phyloP scores from a whole-genome alignment of 1,140 invertebrate genomes.

The Archegozetes longisetosus region DNA sequence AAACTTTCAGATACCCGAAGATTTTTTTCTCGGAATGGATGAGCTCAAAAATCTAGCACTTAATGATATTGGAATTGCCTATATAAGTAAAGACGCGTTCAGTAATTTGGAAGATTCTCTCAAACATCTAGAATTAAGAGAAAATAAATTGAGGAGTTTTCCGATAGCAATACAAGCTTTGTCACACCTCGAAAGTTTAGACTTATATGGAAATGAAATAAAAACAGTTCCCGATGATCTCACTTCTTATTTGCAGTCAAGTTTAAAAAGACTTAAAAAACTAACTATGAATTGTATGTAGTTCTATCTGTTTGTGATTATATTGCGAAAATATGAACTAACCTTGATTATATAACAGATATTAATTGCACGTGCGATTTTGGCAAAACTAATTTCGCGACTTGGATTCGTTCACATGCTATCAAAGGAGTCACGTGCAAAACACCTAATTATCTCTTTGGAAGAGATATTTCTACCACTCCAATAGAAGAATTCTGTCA shows the following conservation, averaged over 20 bases:
- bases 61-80: constrained; percentile 13
- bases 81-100: constrained; percentile 12
- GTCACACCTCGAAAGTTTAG: constrained; percentile 15
- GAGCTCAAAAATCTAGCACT: constrained; percentile 9
- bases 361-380: constrained; percentile 17
- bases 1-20: constrained; percentile 1
- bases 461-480: constrained; percentile 12
- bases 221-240: constrained; percentile 7
- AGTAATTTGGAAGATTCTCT: constrained; percentile 16
- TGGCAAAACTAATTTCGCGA: constrained; percentile 15
- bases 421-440: constrained; percentile 15
- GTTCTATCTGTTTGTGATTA: not conserved
- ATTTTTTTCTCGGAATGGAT: constrained; percentile 14
- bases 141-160: constrained; percentile 13
- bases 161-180: constrained; percentile 11
- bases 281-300: constrained; percentile 13
- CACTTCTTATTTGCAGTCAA: not conserved
- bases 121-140: constrained; percentile 5
- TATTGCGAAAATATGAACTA: not conserved
- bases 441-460: constrained; percentile 1
- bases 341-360: not conserved
- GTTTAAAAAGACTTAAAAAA: constrained; percentile 12
- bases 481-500: constrained; percentile 16
- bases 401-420: constrained; percentile 14
- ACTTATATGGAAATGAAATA: constrained; percentile 14